Percentiles rank a stretch among this genome's conserved stretches.
Conservation (phyloP, 2,797 vertebrate genomes). For the Siniperca obscura region DNA sequence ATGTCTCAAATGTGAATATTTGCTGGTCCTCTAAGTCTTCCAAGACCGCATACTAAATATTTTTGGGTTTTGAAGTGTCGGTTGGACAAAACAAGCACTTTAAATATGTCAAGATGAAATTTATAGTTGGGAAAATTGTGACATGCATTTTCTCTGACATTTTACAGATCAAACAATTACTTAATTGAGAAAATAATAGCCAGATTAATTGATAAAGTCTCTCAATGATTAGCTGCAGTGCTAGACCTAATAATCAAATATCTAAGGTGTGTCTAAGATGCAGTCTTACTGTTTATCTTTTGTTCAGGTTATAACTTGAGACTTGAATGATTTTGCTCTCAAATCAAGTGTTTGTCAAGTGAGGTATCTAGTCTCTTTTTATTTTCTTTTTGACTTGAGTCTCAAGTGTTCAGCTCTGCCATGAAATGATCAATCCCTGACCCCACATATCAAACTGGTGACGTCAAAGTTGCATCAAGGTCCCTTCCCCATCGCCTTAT, state of each 20-base stretch:
- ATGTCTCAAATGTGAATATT: not conserved
- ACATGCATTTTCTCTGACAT: not conserved
- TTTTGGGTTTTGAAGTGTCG: not conserved
- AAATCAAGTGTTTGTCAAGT: not conserved
- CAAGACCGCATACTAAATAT: not conserved
- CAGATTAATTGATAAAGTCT: not conserved
- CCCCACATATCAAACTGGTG: conserved; percentile 3
- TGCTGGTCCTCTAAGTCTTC: not conserved
- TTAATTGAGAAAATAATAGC: not conserved
- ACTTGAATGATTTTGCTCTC: not conserved
- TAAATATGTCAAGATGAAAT: not conserved
- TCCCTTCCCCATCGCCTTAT: not conserved
- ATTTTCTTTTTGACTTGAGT: not conserved
- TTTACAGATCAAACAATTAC: not conserved
- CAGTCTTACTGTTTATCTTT: not conserved
- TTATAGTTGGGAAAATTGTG: not conserved
- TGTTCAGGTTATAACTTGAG: not conserved
- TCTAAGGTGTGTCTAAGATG: not conserved
- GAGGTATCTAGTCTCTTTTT: not conserved
- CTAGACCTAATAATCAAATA: not conserved
- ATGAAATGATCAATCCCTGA: not conserved
- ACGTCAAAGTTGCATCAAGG: conserved; percentile 6
- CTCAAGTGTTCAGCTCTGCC: not conserved
- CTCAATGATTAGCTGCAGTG: not conserved
- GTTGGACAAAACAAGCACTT: not conserved